Conservation (phyloP, 2,113 vertebrate genomes). For the Abramis brama region DNA sequence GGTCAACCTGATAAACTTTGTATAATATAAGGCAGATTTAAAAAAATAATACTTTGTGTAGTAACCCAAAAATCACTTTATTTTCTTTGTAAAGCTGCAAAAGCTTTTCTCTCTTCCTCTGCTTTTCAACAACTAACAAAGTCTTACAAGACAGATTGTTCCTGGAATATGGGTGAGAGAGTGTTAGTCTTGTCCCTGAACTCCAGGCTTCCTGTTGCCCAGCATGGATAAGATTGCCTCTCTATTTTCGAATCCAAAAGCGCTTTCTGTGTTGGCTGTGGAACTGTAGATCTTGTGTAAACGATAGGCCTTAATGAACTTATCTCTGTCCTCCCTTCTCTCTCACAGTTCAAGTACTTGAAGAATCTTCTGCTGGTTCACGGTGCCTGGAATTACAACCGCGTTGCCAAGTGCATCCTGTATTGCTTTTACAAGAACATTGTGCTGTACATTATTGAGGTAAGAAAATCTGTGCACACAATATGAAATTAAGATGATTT, state of each 20-base stretch:
- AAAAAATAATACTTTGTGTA: neutral
- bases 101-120: conserved; percentile 39
- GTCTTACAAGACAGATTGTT: conserved; percentile 44
- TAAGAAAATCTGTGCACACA: conserved; percentile 64
- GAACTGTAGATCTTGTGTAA: conserved; percentile 16
- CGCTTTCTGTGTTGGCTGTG: neutral
- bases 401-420: conserved; percentile 96
- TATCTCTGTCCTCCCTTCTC: conserved; percentile 1
- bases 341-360: conserved; percentile 94
- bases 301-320: conserved; percentile 1
- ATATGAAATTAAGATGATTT: neutral
- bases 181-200: conserved; percentile 45
- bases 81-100: conserved; percentile 46
- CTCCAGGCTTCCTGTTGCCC: conserved; percentile 43
- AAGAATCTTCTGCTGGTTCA: conserved; percentile 97
- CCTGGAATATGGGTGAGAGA: conserved; percentile 61
- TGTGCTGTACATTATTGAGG: conserved; percentile 98
- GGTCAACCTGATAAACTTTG: neutral
- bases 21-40: neutral
- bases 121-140: conserved; percentile 59
- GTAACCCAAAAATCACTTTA: neutral
- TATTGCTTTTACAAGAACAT: conserved; percentile 99
- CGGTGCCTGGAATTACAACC: conserved; percentile 98
- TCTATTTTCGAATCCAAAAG: conserved; percentile 55
- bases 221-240: conserved; percentile 53